Evolutionary conservation across 2,888 invertebrate species (phyloP).

Genomic region (Taphrorychus bicolor): DNA sequence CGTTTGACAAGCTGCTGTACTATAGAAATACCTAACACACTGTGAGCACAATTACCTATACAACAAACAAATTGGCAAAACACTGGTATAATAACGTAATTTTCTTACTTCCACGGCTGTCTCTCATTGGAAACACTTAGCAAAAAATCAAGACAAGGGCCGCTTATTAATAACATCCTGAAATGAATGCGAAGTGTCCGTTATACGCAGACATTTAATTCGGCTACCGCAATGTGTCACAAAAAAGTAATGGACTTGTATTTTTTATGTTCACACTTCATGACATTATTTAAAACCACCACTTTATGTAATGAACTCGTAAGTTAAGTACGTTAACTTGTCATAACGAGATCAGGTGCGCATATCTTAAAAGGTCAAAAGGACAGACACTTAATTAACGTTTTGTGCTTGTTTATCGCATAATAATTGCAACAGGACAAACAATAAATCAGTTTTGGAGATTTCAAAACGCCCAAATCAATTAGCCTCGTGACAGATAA

Average conservation of each 20-base stretch:
- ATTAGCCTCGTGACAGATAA: slow-evolving; percentile 3
- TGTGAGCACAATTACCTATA: too few relatives aligned
- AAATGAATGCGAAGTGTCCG: neutral
- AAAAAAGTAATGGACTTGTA: slow-evolving; percentile 1
- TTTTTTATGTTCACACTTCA: slow-evolving; percentile 6
- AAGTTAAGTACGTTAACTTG: neutral
- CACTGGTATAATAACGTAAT: too few relatives aligned
- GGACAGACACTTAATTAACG: neutral
- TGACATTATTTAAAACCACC: neutral
- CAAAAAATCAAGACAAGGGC: too few relatives aligned
- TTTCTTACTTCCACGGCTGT: too few relatives aligned
- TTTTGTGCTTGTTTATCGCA: too few relatives aligned
- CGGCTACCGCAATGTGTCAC: neutral
- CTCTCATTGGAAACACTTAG: too few relatives aligned
- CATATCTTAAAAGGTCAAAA: neutral
- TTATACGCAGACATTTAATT: neutral
- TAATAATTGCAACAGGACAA: neutral
- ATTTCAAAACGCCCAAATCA: neutral
- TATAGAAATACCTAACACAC: too few relatives aligned
- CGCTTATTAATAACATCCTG: neutral
- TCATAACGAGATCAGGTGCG: neutral
- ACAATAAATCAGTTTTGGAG: neutral
- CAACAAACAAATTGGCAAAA: too few relatives aligned
- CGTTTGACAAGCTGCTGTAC: too few relatives aligned
- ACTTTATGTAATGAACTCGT: slow-evolving; percentile 6